Evolutionary conservation across 2,113 vertebrate species (phyloP), one percentile per base, ranked within the genome.

Genomic region (Tiliqua scincoides): DNA sequence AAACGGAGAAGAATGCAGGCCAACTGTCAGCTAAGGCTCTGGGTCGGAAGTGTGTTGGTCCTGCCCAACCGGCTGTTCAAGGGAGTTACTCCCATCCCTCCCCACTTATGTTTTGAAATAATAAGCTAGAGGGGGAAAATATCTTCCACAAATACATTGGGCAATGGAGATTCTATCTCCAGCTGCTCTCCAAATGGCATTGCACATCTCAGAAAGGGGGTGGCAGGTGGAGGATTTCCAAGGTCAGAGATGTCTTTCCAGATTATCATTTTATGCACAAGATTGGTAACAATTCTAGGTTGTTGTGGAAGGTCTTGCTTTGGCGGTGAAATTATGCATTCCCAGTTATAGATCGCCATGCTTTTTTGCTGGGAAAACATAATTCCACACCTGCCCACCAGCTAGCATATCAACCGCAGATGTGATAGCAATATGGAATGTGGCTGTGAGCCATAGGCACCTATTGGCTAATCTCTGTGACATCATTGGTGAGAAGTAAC

Each of bases 31-130:
- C 89, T 86, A 77, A 37, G 57, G 83, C 40, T 78, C 23, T 67
- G 83, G 70, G 91, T 89, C 85, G 87, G 92, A 89, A 82, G 6
- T 1, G 79, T 87, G 59, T 86, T 76, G 32, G 88, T 91, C 93
- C 83, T 94, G 93, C 90, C 93, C 90, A 92, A 91, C 95, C 88
- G 91, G 95, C 93, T 74, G 18, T 57, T 79, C 87, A 83, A 81
- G 78, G 83, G 79, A 62, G 78, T 54, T 54, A 62, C 83, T 71
- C 84, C 74, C 54, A 81, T 89, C 35, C 87, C 79, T 78, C 84
- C 84, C 71, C 35, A 5, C 59, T 62, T 48, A 11, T 25, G 67
- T 77, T 85, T 89, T 85, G 83, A 89, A 89, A 89, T 63, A 77
- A 72, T 54, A 43, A 62, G 54, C 83, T 77, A 43, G 25, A 54